Percentiles rank a stretch among this genome's conserved stretches.
These are phyloP conservation scores for Leptobrachium leishanense DNA, from an alignment of 2,113 vertebrate genomes.

Conservation along the genomic window DNA sequence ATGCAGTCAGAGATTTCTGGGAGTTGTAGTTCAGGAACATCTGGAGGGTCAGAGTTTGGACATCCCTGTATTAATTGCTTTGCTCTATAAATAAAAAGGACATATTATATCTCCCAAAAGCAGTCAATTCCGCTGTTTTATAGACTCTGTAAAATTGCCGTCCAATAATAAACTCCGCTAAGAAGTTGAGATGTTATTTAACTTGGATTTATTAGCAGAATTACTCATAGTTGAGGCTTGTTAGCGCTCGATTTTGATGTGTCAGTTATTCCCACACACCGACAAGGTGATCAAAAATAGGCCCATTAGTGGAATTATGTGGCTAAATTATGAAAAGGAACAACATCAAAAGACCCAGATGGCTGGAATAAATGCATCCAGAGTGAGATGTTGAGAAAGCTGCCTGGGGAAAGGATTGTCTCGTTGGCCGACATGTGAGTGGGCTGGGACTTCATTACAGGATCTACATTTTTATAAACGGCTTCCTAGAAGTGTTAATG, in stretches of 20 bases:
- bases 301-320: constrained; percentile 17
- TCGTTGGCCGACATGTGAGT: background rate
- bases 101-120: too few species aligned
- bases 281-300: constrained; percentile 32
- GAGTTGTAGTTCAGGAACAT: too few species aligned
- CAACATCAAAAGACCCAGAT: constrained; percentile 36
- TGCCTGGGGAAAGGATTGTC: background rate
- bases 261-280: background rate
- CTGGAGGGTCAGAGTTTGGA: too few species aligned
- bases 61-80: too few species aligned
- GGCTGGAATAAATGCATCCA: constrained; percentile 21
- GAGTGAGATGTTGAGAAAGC: constrained; percentile 15
- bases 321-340: constrained; percentile 3
- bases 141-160: too few species aligned
- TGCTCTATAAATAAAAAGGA: too few species aligned
- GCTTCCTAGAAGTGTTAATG: constrained; percentile 30
- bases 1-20: too few species aligned
- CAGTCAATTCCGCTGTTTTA: too few species aligned
- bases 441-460: background rate
- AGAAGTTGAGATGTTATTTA: background rate
- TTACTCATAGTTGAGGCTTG: background rate
- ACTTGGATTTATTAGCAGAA: background rate
- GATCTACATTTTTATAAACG: background rate
- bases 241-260: constrained; percentile 7
- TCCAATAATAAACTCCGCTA: background rate